Base-by-base conservation (phyloP, 2,888 invertebrate species). In the Stictocephala bisonia region DNA sequence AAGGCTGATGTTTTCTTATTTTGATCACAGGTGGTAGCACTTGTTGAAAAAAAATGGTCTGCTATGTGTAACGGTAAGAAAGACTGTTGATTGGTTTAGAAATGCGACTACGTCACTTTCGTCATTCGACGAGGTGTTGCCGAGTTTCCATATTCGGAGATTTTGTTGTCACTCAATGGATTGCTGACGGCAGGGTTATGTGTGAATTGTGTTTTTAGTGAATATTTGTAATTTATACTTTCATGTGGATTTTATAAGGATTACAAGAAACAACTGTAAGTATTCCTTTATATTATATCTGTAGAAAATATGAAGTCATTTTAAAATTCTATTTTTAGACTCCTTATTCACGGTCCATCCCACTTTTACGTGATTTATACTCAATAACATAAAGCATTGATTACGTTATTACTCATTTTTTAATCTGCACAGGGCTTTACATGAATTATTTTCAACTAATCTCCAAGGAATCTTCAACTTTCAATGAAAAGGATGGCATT, bases 111-210 rank as follows among this genome's bases (percentile, higher is more conserved):
- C 60, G 60, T 60, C 60, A 60, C 35, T 11, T 13, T 60, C 60
- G 29, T 4, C 40, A 60, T 35, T 18, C 35, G 20, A 18, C 22
- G 60, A 60, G 69, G 51, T 53, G 69, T 51, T 69, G 31, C 69
- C 41, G 22, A 50, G 68, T 68, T 53, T 69, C 69, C 69, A 69
- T 69, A 40, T 69, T 40, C 22, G 69, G 69, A 69, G 53, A 68
- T 68, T 69, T 53, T 53, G 60, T 60, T 60, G 60, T 60, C 35
- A 60, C 31, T 60, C 60, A 60, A 35, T 60, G 60, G 31, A n/a
- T n/a, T n/a, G n/a, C n/a, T n/a, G n/a, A n/a, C n/a, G n/a, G n/a
- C 35, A 20, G 60, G 60, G 60, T 60, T 60, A 60, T 60, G 60
- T 29, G 60, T 60, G 35, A 35, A 15, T n/a, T 60, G 60, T 60